Percentiles rank a stretch among this genome's conserved stretches.
These are phyloP conservation scores for Champsocephalus esox DNA, from an alignment of 2,797 vertebrate genomes.

Conservation along the genomic window DNA sequence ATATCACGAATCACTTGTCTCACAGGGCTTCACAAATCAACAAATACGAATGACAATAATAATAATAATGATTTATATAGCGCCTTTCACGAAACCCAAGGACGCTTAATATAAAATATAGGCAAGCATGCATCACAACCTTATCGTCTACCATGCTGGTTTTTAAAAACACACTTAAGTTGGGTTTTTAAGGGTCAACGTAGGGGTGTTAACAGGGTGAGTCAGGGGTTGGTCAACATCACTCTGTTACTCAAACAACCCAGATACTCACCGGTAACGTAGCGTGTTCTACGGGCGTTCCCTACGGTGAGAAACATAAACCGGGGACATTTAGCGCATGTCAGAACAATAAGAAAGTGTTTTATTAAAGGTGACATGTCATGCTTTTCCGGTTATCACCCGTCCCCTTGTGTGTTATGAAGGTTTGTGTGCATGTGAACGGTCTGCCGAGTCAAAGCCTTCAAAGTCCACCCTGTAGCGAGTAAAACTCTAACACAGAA, in stretches of 20 bases:
- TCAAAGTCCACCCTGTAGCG: too few species aligned
- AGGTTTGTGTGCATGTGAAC: too few species aligned
- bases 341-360: not conserved
- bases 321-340: constrained; percentile 29
- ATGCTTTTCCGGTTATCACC: too few species aligned
- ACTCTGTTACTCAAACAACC: constrained; percentile 59
- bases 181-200: constrained; percentile 19
- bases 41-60: too few species aligned
- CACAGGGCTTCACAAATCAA: too few species aligned
- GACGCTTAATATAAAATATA: too few species aligned
- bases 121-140: constrained; percentile 55
- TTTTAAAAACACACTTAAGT: constrained; percentile 17
- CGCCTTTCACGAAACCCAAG: too few species aligned
- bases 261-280: constrained; percentile 87
- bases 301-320: constrained; percentile 77
- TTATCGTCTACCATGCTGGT: constrained; percentile 46
- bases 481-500: too few species aligned
- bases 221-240: constrained; percentile 56
- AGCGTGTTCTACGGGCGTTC: constrained; percentile 81
- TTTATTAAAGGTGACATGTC: constrained; percentile 7
- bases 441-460: too few species aligned
- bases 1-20: not conserved
- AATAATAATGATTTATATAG: too few species aligned
- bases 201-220: constrained; percentile 57
- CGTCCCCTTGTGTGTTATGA: too few species aligned